phyloP scores from a whole-genome alignment of 2,888 invertebrate species.

The Drosophila niveifrons region DNA sequence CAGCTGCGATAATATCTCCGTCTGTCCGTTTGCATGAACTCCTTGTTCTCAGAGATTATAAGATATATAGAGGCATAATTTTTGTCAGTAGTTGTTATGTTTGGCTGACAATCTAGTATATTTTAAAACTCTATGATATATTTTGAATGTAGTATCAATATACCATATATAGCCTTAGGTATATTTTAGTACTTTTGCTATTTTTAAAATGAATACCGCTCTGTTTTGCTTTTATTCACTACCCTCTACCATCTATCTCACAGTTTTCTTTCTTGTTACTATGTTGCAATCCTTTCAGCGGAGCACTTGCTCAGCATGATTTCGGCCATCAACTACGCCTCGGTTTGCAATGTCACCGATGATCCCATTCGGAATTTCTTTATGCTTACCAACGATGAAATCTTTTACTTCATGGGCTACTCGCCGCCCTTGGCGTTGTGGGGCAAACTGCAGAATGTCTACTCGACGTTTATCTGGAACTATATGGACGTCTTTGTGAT shows the following conservation, averaged over 20 bases:
- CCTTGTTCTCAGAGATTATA: too few relatives aligned
- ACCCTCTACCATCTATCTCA: too few relatives aligned
- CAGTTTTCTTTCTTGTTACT: too few relatives aligned
- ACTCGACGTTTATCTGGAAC: slow-evolving; percentile 90
- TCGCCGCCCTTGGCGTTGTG: slow-evolving; percentile 71
- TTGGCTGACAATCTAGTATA: too few relatives aligned
- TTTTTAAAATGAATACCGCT: background rate
- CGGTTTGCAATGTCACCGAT: slow-evolving; percentile 76
- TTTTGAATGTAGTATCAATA: too few relatives aligned
- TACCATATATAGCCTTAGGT: background rate
- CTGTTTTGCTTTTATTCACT: too few relatives aligned
- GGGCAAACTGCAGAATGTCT: slow-evolving; percentile 86
- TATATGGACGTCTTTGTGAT: slow-evolving; percentile 91
- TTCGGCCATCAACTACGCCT: slow-evolving; percentile 74
- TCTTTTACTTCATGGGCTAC: slow-evolving; percentile 77
- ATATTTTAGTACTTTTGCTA: background rate
- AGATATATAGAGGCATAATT: too few relatives aligned
- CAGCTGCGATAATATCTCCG: background rate
- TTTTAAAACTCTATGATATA: too few relatives aligned
- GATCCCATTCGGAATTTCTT: slow-evolving; percentile 83
- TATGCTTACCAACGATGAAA: slow-evolving; percentile 67
- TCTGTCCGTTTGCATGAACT: too few relatives aligned
- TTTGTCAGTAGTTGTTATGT: too few relatives aligned
- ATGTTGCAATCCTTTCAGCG: slow-evolving; percentile 50
- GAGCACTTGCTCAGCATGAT: slow-evolving; percentile 83